Evolutionary conservation across 2,888 invertebrate species (phyloP), one percentile per base, ranked within the genome.

Genomic region (Andricus curvator): DNA sequence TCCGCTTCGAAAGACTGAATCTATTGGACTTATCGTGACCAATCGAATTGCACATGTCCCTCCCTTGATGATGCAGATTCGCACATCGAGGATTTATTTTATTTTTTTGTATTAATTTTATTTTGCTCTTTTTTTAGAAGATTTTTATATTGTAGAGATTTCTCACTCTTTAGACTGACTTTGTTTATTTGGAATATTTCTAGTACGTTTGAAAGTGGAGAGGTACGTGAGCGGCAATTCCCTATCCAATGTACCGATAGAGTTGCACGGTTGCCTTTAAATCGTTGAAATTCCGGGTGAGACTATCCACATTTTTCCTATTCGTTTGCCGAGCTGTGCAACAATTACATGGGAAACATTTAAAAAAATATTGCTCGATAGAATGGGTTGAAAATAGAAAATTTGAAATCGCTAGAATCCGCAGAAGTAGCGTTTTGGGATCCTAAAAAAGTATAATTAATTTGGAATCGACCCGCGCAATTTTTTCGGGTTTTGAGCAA

Each of bases 261-360:
- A 70, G 51, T 51, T 68, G 13, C 44, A 25, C 68, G 15, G 60
- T n/a, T 70, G 20, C n/a, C n/a, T 74, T 74, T 51, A 29, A 70
- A 70, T 51, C 5, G 29, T 29, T n/a, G 9, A 51, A 70, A 51
- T 51, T 56, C 48, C 29, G 13, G 20, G 9, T 13, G 8, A 51
- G 25, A 44, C 22, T 22, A 4, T 68, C 68, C 13, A 44, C 29
- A 20, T 51, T 70, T 70, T 51, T 68, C 25, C 70, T 29, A 51
- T 29, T 51, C 29, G 51, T 51, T n/a, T 44, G 8, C 48, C 70
- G 48, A 48, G 48, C 37, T 33, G 37, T 11, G 33, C 25, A 29
- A 29, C 9, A 70, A 51, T 51, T 70, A 51, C 51, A 70, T 15
- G 6, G 6, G 22, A 41, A 67, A 44, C 13, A 41, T 66, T 37